Base-by-base conservation (phyloP, 2,888 invertebrate species). In the Argynnis bischoffii region DNA sequence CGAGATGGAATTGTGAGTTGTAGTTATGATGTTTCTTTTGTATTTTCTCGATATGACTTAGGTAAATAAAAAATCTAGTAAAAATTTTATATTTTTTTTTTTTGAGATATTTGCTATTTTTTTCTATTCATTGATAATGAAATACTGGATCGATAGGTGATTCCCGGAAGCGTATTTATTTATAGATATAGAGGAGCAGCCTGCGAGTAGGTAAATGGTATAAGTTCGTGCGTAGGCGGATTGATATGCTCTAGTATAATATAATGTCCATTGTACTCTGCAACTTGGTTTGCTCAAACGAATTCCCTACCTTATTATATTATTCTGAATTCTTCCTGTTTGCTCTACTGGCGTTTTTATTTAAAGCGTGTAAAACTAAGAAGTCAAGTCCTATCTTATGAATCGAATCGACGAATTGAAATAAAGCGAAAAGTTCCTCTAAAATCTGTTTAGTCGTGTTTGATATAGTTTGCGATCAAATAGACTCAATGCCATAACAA, bases 61-160 rank as follows among this genome's bases (percentile, higher is more conserved):
- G 35, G 35, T 6, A 35, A 35, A 35, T 35, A 6, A 35, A 35
- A 1, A 35, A 35, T 35, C 6, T 35, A 2, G 35, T 8, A 35
- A 41, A 8, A 41, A 2, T n/a, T n/a, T n/a, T n/a, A n/a, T n/a
- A 35, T 1, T 35, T 8, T 35, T 35, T 35, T 35, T 2, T 8
- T 35, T 6, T 35, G 8, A 35, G 2, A 11, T 57, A 21, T 47
- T 14, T 57, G 3, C 57, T 5, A 8, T 21, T 47, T 47, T 15
- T 47, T 26, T 57, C 26, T 26, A 26, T 26, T 26, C 26, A 26
- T 26, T 15, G 21, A 48, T n/a, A 21, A 2, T n/a, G 46, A 3
- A 26, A 21, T 47, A 57, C 15, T 15, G 46, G 26, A 59, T 59
- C 47, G 57, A 48, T 59, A 47, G 21, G 21, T 13, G 57, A 59